Percentiles rank a stretch among this genome's conserved stretches.
Conservation (phyloP, 1,140 invertebrate genomes). For the Tetragonula clypearis region DNA sequence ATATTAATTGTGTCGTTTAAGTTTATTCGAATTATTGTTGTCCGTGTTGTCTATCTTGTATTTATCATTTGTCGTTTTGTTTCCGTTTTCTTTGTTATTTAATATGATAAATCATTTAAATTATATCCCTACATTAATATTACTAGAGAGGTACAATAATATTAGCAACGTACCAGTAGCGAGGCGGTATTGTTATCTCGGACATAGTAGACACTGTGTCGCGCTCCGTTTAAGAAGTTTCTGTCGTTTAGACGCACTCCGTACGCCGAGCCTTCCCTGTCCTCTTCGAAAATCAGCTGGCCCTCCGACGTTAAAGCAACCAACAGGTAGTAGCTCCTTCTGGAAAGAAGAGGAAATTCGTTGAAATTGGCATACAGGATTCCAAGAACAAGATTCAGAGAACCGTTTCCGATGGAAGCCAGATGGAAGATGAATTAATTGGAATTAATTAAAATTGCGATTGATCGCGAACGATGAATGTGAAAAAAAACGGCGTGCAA, state of each 20-base stretch:
- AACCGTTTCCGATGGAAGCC: too few relatives aligned
- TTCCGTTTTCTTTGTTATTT: too few relatives aligned
- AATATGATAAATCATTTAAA: too few relatives aligned
- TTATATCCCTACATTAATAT: too few relatives aligned
- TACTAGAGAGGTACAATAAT: neutral
- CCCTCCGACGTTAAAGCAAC: slow-evolving; percentile 91
- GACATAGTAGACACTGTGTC: slow-evolving; percentile 93
- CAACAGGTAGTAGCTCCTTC: slow-evolving; percentile 91
- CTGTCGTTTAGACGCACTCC: slow-evolving; percentile 88
- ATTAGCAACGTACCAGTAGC: slow-evolving; percentile 81
- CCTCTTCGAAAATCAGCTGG: slow-evolving; percentile 92
- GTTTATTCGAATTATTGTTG: too few relatives aligned
- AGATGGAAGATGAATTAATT: neutral
- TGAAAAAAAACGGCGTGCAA: slow-evolving; percentile 54
- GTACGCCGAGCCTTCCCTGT: slow-evolving; percentile 88
- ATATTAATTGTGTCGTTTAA: too few relatives aligned
- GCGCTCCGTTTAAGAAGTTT: slow-evolving; percentile 90
- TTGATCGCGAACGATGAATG: neutral
- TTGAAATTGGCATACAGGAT: slow-evolving; percentile 54
- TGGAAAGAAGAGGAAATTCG: slow-evolving; percentile 77
- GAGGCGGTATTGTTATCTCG: slow-evolving; percentile 87
- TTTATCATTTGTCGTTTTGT: too few relatives aligned
- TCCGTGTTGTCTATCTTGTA: too few relatives aligned
- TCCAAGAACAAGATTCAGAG: neutral
- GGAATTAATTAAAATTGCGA: too few relatives aligned